phyloP scores from a whole-genome alignment of 1,140 invertebrate species.

The Arctopsyche grandis region DNA sequence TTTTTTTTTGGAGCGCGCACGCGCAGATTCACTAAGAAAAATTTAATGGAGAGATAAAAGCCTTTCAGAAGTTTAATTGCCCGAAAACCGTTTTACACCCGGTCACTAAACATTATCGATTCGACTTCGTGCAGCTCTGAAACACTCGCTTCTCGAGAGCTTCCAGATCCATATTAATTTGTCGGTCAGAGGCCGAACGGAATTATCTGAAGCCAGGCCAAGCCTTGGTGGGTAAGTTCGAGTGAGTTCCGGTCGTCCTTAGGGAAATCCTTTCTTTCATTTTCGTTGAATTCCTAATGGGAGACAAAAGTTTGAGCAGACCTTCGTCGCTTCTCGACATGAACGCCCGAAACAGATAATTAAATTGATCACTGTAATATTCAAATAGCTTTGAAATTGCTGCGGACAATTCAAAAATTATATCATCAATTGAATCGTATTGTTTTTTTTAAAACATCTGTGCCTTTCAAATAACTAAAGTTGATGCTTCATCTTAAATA shows the following conservation, averaged over 20 bases:
- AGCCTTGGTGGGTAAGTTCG: background rate
- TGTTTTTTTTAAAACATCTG: too few relatives aligned
- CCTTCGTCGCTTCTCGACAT: background rate
- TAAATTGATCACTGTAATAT: too few relatives aligned
- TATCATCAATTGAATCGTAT: too few relatives aligned
- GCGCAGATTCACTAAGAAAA: constrained; percentile 2
- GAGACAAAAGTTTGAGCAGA: background rate
- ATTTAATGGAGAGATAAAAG: constrained; percentile 42
- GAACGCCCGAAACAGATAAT: background rate
- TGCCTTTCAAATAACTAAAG: too few relatives aligned
- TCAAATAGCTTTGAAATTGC: too few relatives aligned
- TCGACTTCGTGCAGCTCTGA: background rate
- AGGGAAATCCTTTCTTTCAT: constrained; percentile 1
- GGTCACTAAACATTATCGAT: constrained; percentile 40
- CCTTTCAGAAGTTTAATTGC: constrained; percentile 39
- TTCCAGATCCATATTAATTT: constrained; percentile 32
- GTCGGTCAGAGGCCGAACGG: constrained; percentile 11
- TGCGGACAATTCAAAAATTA: too few relatives aligned
- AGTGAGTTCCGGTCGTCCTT: background rate
- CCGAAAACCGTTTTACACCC: constrained; percentile 35
- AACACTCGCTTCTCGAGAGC: background rate
- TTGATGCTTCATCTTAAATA: too few relatives aligned
- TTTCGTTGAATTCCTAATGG: background rate
- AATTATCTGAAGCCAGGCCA: background rate
- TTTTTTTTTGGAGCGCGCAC: constrained; percentile 2